Evolutionary conservation across 1,140 invertebrate genomes (phyloP).

Genomic region (Pseudoatta argentina): DNA sequence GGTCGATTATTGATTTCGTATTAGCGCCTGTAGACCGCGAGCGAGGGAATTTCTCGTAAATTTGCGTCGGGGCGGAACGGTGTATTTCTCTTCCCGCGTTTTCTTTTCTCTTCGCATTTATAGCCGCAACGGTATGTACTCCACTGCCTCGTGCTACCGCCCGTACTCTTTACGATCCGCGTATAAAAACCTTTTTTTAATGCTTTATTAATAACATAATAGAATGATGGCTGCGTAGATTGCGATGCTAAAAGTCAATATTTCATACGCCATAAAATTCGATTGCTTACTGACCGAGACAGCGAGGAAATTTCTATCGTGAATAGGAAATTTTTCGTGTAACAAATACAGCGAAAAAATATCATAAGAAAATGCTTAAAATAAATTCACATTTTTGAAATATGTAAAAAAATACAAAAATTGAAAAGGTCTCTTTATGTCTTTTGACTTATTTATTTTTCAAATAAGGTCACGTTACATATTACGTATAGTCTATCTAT

Average conservation of each 20-base stretch:
- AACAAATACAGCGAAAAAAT: constrained; percentile 12
- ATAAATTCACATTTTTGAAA: too few relatives aligned
- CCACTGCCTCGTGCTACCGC: background rate
- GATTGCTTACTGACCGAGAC: background rate
- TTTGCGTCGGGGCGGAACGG: background rate
- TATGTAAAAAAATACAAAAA: background rate
- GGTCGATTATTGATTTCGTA: constrained; percentile 74
- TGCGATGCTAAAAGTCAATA: constrained; percentile 3
- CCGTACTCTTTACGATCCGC: constrained; percentile 9
- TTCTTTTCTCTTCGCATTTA: constrained; percentile 19
- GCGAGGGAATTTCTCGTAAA: constrained; percentile 60
- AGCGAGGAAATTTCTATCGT: background rate
- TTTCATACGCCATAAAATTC: constrained; percentile 30
- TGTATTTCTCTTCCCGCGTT: background rate
- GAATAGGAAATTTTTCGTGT: background rate
- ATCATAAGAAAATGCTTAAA: background rate
- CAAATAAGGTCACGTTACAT: background rate
- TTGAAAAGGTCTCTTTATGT: background rate
- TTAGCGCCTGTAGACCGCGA: constrained; percentile 44
- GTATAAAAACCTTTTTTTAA: constrained; percentile 35
- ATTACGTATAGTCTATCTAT: background rate
- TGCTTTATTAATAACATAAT: constrained; percentile 47
- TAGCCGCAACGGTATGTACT: background rate
- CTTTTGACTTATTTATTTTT: constrained; percentile 1
- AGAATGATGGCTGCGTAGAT: constrained; percentile 16